Conservation (phyloP, 2,888 invertebrate species). For the Cantharis lateralis region DNA sequence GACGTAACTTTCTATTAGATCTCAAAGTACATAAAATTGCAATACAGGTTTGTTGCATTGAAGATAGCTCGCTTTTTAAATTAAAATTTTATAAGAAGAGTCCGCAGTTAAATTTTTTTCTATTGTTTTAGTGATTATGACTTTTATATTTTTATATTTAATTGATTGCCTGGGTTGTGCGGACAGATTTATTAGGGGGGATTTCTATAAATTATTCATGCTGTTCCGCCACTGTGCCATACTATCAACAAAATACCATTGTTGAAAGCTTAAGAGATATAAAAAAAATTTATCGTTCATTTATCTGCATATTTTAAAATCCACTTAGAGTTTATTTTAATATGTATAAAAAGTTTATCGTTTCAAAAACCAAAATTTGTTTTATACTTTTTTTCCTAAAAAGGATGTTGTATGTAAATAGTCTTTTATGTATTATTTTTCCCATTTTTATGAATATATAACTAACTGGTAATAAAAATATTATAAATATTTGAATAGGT, state of each 20-base stretch:
- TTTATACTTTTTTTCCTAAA: background rate
- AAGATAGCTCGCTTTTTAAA: background rate
- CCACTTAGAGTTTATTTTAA: background rate
- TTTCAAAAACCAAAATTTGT: background rate
- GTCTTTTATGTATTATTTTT: no score
- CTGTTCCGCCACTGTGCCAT: no score
- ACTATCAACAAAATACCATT: no score
- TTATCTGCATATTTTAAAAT: no score
- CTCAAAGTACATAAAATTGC: background rate
- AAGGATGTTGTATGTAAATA: background rate
- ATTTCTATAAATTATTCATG: no score
- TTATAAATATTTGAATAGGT: background rate
- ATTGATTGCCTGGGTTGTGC: no score
- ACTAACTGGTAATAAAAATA: background rate
- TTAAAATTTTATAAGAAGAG: background rate
- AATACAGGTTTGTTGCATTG: background rate
- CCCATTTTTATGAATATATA: background rate
- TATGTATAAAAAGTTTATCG: background rate
- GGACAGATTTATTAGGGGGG: no score
- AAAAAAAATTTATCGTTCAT: no score
- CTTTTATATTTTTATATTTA: no score
- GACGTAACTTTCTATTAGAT: background rate
- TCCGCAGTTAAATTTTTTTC: no score
- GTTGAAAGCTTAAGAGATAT: no score
- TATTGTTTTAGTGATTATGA: no score